A percentile compares a stretch with the other conserved stretches of the same genome.
phyloP scores from a whole-genome alignment of 2,797 vertebrate genomes.

The Hemibagrus guttatus region DNA sequence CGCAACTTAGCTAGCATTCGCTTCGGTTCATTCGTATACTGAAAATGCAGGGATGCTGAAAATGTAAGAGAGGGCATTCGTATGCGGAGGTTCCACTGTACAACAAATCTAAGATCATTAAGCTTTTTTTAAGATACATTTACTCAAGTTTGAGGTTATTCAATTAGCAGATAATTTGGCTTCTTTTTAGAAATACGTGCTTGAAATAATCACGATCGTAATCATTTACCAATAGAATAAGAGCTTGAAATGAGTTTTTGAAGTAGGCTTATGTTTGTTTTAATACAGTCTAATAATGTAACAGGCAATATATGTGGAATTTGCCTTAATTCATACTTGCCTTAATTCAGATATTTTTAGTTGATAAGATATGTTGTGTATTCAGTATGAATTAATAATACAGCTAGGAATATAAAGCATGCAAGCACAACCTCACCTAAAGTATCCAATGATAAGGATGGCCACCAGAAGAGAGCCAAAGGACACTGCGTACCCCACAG shows the following conservation, averaged over 20 bases:
- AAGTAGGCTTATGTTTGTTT: background rate
- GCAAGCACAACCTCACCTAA: slow-evolving; percentile 71
- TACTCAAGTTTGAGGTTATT: background rate
- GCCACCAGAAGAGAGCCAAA: slow-evolving; percentile 84
- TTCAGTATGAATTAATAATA: background rate
- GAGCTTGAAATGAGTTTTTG: background rate
- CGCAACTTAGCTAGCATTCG: no score
- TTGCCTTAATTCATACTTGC: background rate
- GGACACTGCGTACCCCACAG: slow-evolving; percentile 85
- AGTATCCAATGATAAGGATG: slow-evolving; percentile 86
- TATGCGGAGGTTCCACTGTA: no score
- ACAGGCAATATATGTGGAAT: background rate
- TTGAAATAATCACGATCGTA: background rate
- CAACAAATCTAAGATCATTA: background rate
- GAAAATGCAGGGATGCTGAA: no score
- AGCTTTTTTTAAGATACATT: background rate
- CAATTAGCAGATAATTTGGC: background rate
- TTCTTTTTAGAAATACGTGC: background rate
- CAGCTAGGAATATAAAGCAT: background rate
- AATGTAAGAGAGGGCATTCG: no score
- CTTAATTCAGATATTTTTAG: background rate
- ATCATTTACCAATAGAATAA: background rate
- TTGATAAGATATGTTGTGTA: no score
- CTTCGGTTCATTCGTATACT: no score
- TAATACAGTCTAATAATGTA: background rate